Conservation (phyloP, 2,113 vertebrate species). For the Lophochroa leadbeateri region DNA sequence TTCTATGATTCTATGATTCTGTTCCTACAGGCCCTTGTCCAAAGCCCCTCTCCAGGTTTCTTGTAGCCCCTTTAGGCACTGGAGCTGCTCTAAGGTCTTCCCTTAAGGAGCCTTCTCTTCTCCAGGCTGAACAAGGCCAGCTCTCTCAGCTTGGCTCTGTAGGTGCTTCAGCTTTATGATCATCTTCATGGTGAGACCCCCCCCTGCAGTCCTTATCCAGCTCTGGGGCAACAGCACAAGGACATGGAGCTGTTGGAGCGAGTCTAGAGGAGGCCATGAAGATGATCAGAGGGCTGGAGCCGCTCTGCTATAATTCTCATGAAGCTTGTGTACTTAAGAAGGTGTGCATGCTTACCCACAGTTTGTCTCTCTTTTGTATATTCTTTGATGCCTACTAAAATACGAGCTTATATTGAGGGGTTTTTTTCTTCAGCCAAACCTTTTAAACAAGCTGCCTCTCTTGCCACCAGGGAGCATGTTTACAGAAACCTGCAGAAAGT, state of each 20-base stretch:
- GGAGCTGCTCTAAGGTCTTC: not conserved
- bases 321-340: not conserved
- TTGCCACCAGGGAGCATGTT: not conserved
- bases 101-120: not conserved
- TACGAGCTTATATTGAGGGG: not conserved
- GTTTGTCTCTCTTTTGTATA: not conserved
- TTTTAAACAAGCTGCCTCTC: not conserved
- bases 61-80: not conserved
- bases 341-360: not conserved
- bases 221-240: not conserved
- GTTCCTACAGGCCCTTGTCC: too few relatives aligned
- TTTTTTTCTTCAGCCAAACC: not conserved
- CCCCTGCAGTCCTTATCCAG: not conserved
- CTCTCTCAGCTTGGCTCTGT: not conserved
- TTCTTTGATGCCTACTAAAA: not conserved
- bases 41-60: too few relatives aligned
- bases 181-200: not conserved
- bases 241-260: not conserved
- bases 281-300: not conserved
- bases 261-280: not conserved
- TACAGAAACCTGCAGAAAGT: not conserved
- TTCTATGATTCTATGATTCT: too few relatives aligned
- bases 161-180: not conserved
- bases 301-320: not conserved
- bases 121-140: not conserved